Conservation (phyloP, 2,113 vertebrate genomes). For the Pseudorhombus dupliciocellatus region DNA sequence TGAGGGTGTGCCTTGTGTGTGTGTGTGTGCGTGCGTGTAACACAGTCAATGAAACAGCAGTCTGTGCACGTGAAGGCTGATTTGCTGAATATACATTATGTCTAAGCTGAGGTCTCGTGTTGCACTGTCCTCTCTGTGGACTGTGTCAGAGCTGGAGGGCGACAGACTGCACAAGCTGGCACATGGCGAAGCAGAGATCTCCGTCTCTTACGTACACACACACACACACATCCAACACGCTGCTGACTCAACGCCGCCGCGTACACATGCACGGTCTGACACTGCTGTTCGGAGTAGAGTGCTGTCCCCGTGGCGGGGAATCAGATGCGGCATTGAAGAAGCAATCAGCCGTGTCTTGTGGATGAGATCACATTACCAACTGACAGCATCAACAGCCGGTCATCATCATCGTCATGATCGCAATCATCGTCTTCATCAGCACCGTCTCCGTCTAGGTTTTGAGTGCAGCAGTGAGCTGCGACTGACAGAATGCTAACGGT, state of each 20-base stretch:
- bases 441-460: conserved; percentile 2
- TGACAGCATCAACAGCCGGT: conserved; percentile 32
- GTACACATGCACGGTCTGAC: conserved; percentile 15
- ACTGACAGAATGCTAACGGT: conserved; percentile 39
- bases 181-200: conserved; percentile 1
- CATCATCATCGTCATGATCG: conserved; percentile 33
- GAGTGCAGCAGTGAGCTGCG: conserved; percentile 26
- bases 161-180: conserved; percentile 30
- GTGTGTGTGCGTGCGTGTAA: conserved; percentile 13
- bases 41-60: conserved; percentile 21
- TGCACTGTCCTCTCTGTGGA: conserved; percentile 50
- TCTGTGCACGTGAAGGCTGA: not conserved
- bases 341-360: conserved; percentile 23
- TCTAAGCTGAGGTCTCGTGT: conserved; percentile 46
- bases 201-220: conserved; percentile 20
- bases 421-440: conserved; percentile 39
- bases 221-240: conserved; percentile 27
- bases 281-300: conserved; percentile 35
- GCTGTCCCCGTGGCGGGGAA: conserved; percentile 17
- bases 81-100: conserved; percentile 35
- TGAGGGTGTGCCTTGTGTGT: conserved; percentile 28
- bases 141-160: conserved; percentile 50
- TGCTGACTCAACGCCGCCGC: conserved; percentile 40
- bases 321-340: conserved; percentile 7
- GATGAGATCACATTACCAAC: conserved; percentile 32